These are phyloP conservation scores for Tapirus terrestris DNA, from an alignment of 2,113 vertebrate genomes.

Conservation along the genomic window DNA sequence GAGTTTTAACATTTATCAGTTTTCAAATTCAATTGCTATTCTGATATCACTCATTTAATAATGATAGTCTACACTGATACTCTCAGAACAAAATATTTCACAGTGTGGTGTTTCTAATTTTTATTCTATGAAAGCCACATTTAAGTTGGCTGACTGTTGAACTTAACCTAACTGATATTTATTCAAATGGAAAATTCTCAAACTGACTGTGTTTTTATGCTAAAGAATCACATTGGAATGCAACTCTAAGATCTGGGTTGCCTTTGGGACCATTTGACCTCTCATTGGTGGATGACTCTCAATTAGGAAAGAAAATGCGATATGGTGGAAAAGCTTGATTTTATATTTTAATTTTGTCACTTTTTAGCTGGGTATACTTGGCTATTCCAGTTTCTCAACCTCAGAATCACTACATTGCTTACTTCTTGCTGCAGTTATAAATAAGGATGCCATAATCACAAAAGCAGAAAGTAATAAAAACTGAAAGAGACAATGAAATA, in stretches of 20 bases:
- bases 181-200: neutral
- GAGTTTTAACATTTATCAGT: neutral
- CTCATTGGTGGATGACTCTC: neutral
- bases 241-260: neutral
- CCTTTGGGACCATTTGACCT: neutral
- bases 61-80: neutral
- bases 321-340: neutral
- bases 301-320: neutral
- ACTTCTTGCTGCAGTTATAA: neutral
- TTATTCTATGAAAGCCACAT: neutral
- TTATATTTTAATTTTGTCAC: neutral
- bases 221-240: neutral
- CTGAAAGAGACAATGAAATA: neutral
- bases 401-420: neutral
- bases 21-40: neutral
- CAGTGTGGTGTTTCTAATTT: neutral
- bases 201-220: neutral
- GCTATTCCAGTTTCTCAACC: neutral
- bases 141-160: neutral
- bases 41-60: neutral
- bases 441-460: neutral
- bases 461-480: neutral
- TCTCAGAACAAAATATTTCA: neutral
- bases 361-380: neutral
- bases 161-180: neutral